Evolutionary conservation across 1,140 invertebrate species (phyloP).

Genomic region (Drosophila virilis): DNA sequence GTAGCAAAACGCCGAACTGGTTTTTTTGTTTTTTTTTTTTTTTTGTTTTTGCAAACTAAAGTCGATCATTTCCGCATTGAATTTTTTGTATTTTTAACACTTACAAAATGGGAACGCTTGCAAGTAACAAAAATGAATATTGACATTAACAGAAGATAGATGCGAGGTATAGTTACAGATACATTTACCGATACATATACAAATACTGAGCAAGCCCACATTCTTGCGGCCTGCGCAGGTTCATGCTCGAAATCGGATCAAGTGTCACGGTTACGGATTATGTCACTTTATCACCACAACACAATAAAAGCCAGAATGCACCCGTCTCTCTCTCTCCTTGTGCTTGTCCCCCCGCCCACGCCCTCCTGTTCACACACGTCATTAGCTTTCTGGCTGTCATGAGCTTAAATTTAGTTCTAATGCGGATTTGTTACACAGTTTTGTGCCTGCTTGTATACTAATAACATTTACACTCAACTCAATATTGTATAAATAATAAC

Average conservation of each 20-base stretch:
- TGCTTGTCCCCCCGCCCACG: background rate
- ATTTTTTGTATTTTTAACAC: constrained; percentile 21
- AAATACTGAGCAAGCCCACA: constrained; percentile 6
- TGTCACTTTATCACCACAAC: constrained; percentile 57
- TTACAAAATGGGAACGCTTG: constrained; percentile 19
- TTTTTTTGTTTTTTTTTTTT: constrained; percentile 46
- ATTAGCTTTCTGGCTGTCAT: constrained; percentile 54
- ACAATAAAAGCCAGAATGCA: background rate
- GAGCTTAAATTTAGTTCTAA: constrained; percentile 58
- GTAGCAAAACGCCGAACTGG: constrained; percentile 64
- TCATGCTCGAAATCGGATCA: constrained; percentile 66
- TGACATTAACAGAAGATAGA: constrained; percentile 33
- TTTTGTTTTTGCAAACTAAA: constrained; percentile 57
- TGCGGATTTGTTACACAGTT: constrained; percentile 51
- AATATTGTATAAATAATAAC: constrained; percentile 11
- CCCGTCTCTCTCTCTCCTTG: background rate
- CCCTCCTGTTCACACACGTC: constrained; percentile 22
- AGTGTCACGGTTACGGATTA: constrained; percentile 73
- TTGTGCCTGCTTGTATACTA: constrained; percentile 32
- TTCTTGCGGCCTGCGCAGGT: constrained; percentile 39
- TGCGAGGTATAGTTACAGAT: constrained; percentile 8
- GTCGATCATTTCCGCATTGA: constrained; percentile 59
- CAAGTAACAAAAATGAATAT: constrained; percentile 31
- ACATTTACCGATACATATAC: background rate
- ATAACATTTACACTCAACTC: constrained; percentile 2